Percentiles rank a stretch among this genome's conserved stretches.
phyloP scores from a whole-genome alignment of 2,797 vertebrate genomes.

The Bucorvus abyssinicus region DNA sequence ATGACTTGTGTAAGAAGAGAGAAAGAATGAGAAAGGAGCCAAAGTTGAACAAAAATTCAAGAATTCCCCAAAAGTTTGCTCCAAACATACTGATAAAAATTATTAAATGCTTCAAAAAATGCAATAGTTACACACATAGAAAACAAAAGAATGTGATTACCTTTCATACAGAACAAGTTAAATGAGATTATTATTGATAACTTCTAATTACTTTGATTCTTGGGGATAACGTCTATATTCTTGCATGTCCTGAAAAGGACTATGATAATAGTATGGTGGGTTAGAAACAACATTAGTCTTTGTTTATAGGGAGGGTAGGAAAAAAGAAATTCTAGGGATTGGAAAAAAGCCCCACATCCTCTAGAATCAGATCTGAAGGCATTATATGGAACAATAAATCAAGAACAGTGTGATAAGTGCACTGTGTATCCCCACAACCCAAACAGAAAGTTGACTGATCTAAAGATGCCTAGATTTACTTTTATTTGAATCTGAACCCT shows the following conservation, averaged over 20 bases:
- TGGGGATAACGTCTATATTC: not conserved
- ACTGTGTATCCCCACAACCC: not conserved
- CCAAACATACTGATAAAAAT: not conserved
- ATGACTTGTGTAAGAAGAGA: not conserved
- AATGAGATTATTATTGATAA: not conserved
- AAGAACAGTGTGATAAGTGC: not conserved
- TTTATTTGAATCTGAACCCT: not conserved
- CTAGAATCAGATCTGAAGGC: not conserved
- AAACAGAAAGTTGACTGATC: not conserved
- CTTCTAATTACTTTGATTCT: not conserved
- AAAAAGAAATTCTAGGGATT: not conserved
- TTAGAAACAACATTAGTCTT: not conserved
- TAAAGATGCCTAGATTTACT: not conserved
- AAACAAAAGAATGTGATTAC: not conserved
- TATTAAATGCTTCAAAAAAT: not conserved
- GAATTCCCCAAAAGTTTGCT: not conserved
- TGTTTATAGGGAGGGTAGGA: not conserved
- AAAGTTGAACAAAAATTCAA: not conserved
- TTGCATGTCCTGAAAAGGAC: not conserved
- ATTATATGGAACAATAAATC: not conserved
- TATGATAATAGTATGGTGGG: not conserved
- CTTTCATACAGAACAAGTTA: not conserved
- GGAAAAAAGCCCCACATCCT: rapidly evolving
- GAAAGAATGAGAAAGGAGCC: not conserved
- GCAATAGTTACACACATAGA: not conserved